Evolutionary conservation across 2,888 invertebrate species (phyloP), one percentile per base, ranked within the genome.

Genomic region (Polymixis flavicincta): DNA sequence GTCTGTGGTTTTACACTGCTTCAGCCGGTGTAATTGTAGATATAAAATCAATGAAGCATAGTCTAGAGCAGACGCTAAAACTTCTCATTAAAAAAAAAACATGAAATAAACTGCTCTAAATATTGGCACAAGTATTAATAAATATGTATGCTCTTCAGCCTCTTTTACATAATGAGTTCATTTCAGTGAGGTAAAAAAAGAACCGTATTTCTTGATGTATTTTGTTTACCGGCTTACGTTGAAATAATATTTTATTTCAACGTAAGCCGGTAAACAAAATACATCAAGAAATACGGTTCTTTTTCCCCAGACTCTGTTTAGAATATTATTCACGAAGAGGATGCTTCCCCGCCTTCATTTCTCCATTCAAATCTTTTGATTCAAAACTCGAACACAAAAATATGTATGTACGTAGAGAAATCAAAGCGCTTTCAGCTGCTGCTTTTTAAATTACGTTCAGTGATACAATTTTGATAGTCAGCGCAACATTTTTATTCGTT

Each of bases 401-500:
- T 55, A 52, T 52, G 28, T 55, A 52, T 52, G 28, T 54, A 69
- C 19, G 50, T 60, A 79, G 60, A 69, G 14, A 59, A 71, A 78
- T 77, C 57, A 64, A 83, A 83, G 66, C 65, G 25, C 59, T 78
- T 60, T 45, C 61, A 63, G 65, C 68, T 55, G 66, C 55, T 68
- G 60, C 13, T 70, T 67, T 37, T 75, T 60, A 67, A 74, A 82
- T 68, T 71, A 61, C 52, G 66, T 68, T 52, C 67, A 8, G 60
- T 74, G 71, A 81, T 81, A 71, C 57, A 64, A 77, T 74, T 85
- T 78, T 69, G 71, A 76, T 80, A 59, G 73, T 72, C 76, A 80
- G 75, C 75, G 55, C 42, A 69, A 83, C 75, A 79, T 72, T 61
- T 76, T 79, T 83, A 76, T 85, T 86, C 59, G 86, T 71, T 78